These are phyloP conservation scores for Tetranychus urticae DNA, from an alignment of 1,140 invertebrate species.

Conservation along the genomic window DNA sequence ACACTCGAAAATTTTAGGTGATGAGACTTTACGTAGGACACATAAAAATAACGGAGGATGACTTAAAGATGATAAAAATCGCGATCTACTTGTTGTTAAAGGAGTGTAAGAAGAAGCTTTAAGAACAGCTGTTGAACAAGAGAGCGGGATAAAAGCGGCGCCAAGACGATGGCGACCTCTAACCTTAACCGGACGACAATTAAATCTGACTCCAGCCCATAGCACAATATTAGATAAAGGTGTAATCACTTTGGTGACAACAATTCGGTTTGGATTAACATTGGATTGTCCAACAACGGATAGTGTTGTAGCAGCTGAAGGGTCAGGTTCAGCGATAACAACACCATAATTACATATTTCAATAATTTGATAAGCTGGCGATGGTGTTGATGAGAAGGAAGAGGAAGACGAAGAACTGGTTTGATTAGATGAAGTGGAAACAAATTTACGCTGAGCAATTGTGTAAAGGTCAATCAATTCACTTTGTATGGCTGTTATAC, in stretches of 20 bases:
- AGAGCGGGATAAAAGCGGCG: constrained; percentile 14
- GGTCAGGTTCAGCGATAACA: constrained; percentile 11
- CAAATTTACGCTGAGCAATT: constrained; percentile 3
- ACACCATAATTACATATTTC: constrained; percentile 12
- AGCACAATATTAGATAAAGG: constrained; percentile 13
- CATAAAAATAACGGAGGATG: constrained; percentile 71
- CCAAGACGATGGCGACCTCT: constrained; percentile 1
- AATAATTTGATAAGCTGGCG: background rate
- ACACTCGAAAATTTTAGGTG: constrained; percentile 50
- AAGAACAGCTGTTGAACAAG: constrained; percentile 12
- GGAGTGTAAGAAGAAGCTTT: constrained; percentile 10
- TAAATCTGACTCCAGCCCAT: constrained; percentile 13
- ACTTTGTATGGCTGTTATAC: constrained; percentile 10
- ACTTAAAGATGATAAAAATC: constrained; percentile 8
- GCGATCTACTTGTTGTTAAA: constrained; percentile 8
- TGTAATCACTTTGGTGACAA: constrained; percentile 14
- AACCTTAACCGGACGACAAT: background rate
- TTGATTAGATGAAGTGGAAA: background rate
- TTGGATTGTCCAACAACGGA: background rate
- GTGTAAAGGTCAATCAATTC: constrained; percentile 12
- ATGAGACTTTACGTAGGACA: constrained; percentile 37
- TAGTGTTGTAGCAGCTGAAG: background rate
- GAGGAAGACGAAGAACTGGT: constrained; percentile 2
- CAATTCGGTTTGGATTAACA: background rate
- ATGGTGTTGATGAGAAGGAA: constrained; percentile 3